Evolutionary conservation across 2,888 invertebrate species (phyloP).

Genomic region (Galerucella nymphaeae): DNA sequence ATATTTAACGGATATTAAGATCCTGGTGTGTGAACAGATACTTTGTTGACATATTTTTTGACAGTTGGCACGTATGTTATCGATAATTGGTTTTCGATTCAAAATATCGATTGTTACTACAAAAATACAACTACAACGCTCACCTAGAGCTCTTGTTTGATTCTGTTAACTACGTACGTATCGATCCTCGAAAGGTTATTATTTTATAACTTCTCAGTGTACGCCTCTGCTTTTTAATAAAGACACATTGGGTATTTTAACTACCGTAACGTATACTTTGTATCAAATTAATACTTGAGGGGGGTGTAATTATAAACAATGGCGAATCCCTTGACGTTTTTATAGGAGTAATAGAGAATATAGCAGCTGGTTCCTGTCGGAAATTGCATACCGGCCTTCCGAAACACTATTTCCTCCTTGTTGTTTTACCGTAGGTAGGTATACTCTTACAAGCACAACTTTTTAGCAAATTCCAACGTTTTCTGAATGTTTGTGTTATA

Average conservation of each 20-base stretch:
- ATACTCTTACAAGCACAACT: constrained; percentile 11
- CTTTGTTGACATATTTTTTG: too few species aligned
- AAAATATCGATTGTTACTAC: too few species aligned
- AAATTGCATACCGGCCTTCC: constrained; percentile 44
- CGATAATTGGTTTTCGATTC: too few species aligned
- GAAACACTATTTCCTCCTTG: constrained; percentile 12
- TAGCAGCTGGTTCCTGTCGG: constrained; percentile 48
- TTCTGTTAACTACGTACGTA: too few species aligned
- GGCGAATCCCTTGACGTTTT: constrained; percentile 46
- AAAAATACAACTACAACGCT: too few species aligned
- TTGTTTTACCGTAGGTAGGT: background rate
- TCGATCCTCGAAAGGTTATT: background rate
- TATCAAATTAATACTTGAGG: constrained; percentile 42
- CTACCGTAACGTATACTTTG: constrained; percentile 42
- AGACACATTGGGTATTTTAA: constrained; percentile 8
- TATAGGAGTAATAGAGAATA: constrained; percentile 44
- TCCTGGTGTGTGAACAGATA: too few species aligned
- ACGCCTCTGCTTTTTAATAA: constrained; percentile 28
- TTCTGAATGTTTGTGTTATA: constrained; percentile 10
- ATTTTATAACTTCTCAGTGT: background rate
- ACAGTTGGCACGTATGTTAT: too few species aligned
- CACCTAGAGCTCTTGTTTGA: too few species aligned
- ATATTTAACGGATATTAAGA: too few species aligned
- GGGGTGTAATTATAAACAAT: constrained; percentile 47
- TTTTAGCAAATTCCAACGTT: constrained; percentile 20